Base-by-base conservation (phyloP, 2,797 vertebrate genomes). In the Darevskia nairensis region DNA sequence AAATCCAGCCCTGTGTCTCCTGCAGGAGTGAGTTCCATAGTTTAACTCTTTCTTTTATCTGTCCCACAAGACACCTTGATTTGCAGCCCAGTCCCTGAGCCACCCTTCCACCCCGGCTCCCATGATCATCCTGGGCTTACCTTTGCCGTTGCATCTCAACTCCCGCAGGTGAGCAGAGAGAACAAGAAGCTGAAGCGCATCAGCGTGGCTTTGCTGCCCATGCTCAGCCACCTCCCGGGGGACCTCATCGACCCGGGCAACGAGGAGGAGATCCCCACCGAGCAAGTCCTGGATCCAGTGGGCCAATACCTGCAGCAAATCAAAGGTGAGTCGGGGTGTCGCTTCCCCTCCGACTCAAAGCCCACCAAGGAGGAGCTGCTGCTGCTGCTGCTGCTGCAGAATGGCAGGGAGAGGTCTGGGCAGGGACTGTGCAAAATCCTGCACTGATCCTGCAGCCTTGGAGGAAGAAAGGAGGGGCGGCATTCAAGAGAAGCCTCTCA, bases 161-260 rank as follows among this genome's bases (percentile, higher is more conserved):
- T 19, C 25, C 25, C 25, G 1, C 92, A 97, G 98, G 94, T 97
- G 85, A 96, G 96, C 90, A 96, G 94, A 91, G 97, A 98, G 89
- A 97, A 98, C 94, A 94, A 89, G 64, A 80, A 39, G 9, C 92
- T 98, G 93, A 97, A 98, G 94, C 93, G 95, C 80, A 91, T 89
- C 92, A 97, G 97, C 89, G 93, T 95, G 86, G 96, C 94, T 76
- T n/a, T 94, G 13, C 27, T 94, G 80, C 96, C 97, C 0, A 50
- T 95, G 75, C 95, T 95, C 21, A 61, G 89, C 2, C 96, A 96
- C 89, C 92, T 95, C 59, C 95, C 96, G 0, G 96, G 95, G 72
- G 91, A 96, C 84, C 35, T 92, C 66, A 9, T 19, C 64, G 25
- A 7, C 0, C 78, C 89, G 86, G 94, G 93, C 80, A 80, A 3